Evolutionary conservation across 2,888 invertebrate genomes (phyloP), one percentile per base, ranked within the genome.

Genomic region (Xestia sexstrigata): DNA sequence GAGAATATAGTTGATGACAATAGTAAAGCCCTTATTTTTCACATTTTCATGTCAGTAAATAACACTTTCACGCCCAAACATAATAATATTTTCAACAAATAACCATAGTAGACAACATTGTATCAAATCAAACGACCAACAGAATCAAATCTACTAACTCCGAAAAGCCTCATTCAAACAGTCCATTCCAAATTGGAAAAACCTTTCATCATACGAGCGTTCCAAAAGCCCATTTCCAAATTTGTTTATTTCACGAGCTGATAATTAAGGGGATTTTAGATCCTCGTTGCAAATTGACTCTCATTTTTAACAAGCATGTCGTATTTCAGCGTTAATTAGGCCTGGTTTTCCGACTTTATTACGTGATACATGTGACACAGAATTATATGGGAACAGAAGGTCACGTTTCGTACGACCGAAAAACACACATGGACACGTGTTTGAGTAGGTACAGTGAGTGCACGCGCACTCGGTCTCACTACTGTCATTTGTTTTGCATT

Each of bases 261-360:
- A 82, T 87, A 87, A 87, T 85, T 85, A 84, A 84, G 78, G 60
- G 84, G 74, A 84, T 73, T 86, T 82, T 77, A 82, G 67, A 78
- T 74, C 69, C 76, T 75, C 73, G 75, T 82, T 83, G 82, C 83
- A 86, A 87, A 88, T 88, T 86, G 82, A 84, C 82, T 79, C 81
- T 77, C 78, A 86, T 88, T 88, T 87, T 89, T 87, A 89, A 90
- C 89, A 88, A 80, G 77, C 89, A 89, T 90, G 88, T 91, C 89
- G 86, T 88, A 88, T 92, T 91, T 88, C 90, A 86, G 87, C 84
- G 82, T 91, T 92, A 92, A 93, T 93, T 93, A 90, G 93, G 91
- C 89, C 90, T 88, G 84, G 84, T 88, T 91, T 89, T 90, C 87
- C 78, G 84, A 87, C 86, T 91, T 91, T 90, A 92, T 90, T 89